phyloP scores from a whole-genome alignment of 2,797 vertebrate species.

The Nothura maculosa region DNA sequence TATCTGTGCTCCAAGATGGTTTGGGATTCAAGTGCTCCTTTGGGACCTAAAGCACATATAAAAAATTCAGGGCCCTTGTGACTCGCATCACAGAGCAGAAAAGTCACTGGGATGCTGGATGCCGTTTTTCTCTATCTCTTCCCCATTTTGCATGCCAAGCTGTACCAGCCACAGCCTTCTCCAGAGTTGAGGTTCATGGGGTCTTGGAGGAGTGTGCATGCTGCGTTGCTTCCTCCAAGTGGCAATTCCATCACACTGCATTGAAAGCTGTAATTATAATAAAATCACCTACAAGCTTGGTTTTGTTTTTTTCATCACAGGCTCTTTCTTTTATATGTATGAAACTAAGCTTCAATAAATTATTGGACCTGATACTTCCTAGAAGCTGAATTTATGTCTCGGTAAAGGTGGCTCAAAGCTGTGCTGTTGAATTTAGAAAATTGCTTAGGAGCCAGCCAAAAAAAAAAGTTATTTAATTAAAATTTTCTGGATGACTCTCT shows the following conservation, averaged over 20 bases:
- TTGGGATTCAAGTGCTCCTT: not conserved
- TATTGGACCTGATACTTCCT: not conserved
- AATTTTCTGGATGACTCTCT: not conserved
- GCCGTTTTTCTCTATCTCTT: not conserved
- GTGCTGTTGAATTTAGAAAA: not conserved
- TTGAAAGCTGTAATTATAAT: not conserved
- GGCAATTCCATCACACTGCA: not conserved
- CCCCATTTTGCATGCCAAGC: not conserved
- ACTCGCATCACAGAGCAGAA: fast-evolving
- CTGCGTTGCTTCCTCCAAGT: not conserved
- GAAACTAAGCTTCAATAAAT: not conserved
- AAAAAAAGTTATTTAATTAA: not conserved
- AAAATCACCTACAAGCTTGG: not conserved
- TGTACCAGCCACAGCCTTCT: not conserved
- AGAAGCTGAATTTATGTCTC: not conserved
- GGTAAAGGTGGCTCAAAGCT: not conserved
- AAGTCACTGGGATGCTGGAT: not conserved
- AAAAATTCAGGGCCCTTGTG: not conserved
- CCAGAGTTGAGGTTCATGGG: not conserved
- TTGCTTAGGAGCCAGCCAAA: not conserved
- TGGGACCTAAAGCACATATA: not conserved
- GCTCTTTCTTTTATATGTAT: not conserved
- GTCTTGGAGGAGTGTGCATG: not conserved
- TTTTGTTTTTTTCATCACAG: not conserved
- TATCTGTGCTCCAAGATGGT: not conserved